Evolutionary conservation across 2,888 invertebrate genomes (phyloP).

Genomic region (Adelphocoris suturalis): DNA sequence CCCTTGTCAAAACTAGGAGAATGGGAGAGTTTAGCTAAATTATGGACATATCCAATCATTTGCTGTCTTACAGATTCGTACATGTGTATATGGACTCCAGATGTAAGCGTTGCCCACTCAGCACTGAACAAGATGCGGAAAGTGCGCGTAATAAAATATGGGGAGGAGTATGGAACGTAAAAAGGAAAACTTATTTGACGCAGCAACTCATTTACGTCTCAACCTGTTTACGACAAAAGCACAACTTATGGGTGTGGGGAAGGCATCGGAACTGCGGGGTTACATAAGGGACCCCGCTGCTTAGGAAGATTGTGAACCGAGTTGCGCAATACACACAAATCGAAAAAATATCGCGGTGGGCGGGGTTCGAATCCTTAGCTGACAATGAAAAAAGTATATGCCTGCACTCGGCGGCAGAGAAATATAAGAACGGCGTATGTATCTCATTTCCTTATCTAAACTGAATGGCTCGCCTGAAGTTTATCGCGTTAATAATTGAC

Average conservation of each 20-base stretch:
- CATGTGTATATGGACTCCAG: too few relatives aligned
- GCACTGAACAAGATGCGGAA: too few relatives aligned
- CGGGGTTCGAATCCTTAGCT: neutral
- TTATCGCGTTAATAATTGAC: neutral
- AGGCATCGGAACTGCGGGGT: neutral
- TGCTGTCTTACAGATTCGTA: too few relatives aligned
- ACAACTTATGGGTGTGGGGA: neutral
- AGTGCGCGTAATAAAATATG: too few relatives aligned
- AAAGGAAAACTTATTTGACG: neutral
- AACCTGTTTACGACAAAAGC: neutral
- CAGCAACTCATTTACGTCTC: neutral
- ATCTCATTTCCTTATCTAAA: neutral
- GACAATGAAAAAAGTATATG: neutral
- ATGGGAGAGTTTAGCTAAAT: too few relatives aligned
- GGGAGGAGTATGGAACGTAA: too few relatives aligned
- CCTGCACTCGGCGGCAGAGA: neutral
- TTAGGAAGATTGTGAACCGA: neutral
- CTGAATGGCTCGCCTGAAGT: neutral
- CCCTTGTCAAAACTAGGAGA: too few relatives aligned
- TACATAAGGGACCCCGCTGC: constrained; percentile 17
- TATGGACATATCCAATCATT: too few relatives aligned
- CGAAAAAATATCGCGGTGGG: constrained; percentile 24
- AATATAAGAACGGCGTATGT: neutral
- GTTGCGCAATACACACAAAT: constrained; percentile 32
- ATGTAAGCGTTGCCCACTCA: too few relatives aligned